Evolutionary conservation across 2,797 vertebrate genomes (phyloP).

Genomic region (Lates japonicus): DNA sequence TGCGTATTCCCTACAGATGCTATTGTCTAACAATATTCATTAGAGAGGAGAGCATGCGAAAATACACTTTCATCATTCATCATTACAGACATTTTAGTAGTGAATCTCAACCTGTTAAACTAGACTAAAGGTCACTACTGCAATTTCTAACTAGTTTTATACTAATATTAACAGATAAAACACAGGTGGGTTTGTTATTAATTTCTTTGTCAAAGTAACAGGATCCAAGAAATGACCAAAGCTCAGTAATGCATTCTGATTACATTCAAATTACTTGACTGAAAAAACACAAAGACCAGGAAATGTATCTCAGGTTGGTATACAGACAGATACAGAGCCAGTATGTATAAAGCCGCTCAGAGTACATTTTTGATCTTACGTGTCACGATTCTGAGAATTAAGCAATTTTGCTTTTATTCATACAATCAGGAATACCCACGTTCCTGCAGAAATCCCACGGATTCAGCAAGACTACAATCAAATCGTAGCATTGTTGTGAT

Average conservation of each 20-base stretch:
- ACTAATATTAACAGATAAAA: background rate
- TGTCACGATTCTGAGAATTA: background rate
- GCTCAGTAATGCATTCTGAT: conserved; percentile 25
- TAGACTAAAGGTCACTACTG: background rate
- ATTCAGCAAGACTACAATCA: background rate
- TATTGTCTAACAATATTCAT: conserved; percentile 6
- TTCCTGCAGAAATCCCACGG: background rate
- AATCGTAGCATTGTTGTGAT: background rate
- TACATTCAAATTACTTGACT: background rate
- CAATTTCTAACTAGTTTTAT: background rate
- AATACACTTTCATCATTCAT: conserved; percentile 4
- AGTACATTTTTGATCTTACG: background rate
- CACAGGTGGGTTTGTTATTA: background rate
- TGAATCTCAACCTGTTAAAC: conserved; percentile 15
- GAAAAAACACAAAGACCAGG: background rate
- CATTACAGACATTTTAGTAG: conserved; percentile 20
- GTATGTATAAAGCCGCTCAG: background rate
- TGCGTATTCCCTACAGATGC: background rate
- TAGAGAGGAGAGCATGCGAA: background rate
- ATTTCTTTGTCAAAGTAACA: background rate
- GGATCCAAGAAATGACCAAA: background rate
- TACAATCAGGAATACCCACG: background rate
- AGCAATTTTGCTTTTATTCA: background rate
- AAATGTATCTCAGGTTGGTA: background rate
- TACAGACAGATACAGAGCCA: background rate